A percentile compares a stretch with the other conserved stretches of the same genome.
phyloP scores from a whole-genome alignment of 2,888 invertebrate genomes.

The Rhimphoctona megacephalus region DNA sequence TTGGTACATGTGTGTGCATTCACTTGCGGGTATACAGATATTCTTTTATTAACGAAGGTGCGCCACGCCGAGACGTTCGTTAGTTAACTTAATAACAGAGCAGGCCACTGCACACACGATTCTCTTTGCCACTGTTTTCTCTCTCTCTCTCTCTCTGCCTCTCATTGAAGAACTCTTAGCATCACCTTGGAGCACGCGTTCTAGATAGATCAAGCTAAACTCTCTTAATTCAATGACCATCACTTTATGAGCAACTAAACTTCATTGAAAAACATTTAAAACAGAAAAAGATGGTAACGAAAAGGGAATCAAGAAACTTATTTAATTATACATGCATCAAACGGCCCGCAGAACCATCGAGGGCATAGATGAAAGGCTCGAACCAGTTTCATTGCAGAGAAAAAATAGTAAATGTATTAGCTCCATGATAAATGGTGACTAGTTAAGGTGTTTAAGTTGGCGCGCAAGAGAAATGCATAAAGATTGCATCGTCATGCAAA shows the following conservation, averaged over 20 bases:
- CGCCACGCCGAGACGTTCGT: constrained; percentile 78
- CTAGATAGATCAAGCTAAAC: constrained; percentile 42
- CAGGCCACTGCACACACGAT: constrained; percentile 75
- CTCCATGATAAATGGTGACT: neutral
- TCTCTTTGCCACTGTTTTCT: constrained; percentile 43
- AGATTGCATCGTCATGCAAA: constrained; percentile 55
- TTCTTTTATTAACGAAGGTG: constrained; percentile 81
- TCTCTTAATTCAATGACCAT: constrained; percentile 49
- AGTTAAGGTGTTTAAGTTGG: constrained; percentile 16
- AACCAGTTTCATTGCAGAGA: neutral
- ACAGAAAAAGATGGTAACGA: neutral
- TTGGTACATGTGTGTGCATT: constrained; percentile 21
- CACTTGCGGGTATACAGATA: constrained; percentile 67
- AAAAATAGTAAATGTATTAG: neutral
- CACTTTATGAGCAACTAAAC: neutral
- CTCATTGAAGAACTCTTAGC: constrained; percentile 45
- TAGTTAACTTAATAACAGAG: constrained; percentile 80
- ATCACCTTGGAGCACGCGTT: constrained; percentile 64
- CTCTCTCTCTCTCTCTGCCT: constrained; percentile 27
- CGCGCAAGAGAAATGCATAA: constrained; percentile 10
- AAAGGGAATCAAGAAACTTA: neutral
- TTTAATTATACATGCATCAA: neutral
- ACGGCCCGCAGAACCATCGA: neutral
- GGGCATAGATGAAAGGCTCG: neutral
- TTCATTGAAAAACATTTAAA: neutral